Evolutionary conservation across 2,888 invertebrate species (phyloP), one percentile per base, ranked within the genome.

Genomic region (Lissonota sp.): DNA sequence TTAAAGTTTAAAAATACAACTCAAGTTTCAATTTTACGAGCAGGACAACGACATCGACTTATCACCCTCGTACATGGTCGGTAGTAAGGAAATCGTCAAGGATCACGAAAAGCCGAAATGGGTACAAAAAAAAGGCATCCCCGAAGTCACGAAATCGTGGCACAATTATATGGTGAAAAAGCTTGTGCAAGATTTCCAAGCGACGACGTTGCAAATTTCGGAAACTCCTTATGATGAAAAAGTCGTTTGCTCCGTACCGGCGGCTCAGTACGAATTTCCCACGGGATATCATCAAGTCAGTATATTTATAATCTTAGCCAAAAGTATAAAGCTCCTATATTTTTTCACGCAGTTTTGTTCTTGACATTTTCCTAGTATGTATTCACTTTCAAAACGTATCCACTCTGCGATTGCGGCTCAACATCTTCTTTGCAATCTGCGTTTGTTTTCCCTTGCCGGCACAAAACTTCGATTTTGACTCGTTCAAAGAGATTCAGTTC

Each of bases 211-310:
- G 70, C 97, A 97, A 93, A 96, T 99, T 10, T 96, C 97, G 10
- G 99, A 99, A 92, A 95, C 96, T 55, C 97, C 97, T 0, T 99
- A 96, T 91, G 99, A 99, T 86, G 97, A 98, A 91, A 95, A 98
- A 82, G 94, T 96, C 5, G 97, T 97, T 0, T 95, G 96, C 0
- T 95, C 96, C 58, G 96, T 98, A 88, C 99, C 99, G 0, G 96
- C 97, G n/a, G 95, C 96, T 6, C 98, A 98, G 92, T 99, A 99
- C 92, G 99, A 99, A 93, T 99, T 99, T 93, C 99, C 99, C 0
- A 98, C 97, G 86, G 99, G 99, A 0, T 99, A 97, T 93, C 98
- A 98, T 92, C 97, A 98, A 88, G 93, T 93, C 86, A 63, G 75
- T 73, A 14, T 5, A 42, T 26, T 2, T 26, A 26, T 12, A 51